These are phyloP conservation scores for Podargus strigoides DNA, from an alignment of 2,797 vertebrate genomes.

Conservation along the genomic window DNA sequence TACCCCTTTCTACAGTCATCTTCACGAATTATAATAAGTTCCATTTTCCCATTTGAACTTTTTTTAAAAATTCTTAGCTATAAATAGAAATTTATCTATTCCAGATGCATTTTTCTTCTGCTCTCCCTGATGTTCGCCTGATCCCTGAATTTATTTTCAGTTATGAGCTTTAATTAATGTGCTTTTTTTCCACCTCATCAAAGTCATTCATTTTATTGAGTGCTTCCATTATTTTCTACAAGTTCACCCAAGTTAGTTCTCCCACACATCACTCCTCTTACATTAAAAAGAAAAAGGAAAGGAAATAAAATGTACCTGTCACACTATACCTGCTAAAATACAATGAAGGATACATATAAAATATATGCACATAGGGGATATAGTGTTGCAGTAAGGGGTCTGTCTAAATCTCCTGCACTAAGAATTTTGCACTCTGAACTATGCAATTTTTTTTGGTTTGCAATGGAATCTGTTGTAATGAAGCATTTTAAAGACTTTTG, in stretches of 20 bases:
- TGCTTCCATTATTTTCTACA: background rate
- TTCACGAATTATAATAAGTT: background rate
- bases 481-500: background rate
- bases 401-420: background rate
- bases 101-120: background rate
- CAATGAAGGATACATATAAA: background rate
- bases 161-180: background rate
- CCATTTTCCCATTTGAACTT: background rate
- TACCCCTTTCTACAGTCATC: background rate
- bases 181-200: background rate
- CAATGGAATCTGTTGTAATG: background rate
- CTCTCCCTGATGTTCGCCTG: background rate
- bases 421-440: background rate
- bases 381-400: background rate
- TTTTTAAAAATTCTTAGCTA: background rate
- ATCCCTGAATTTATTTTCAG: background rate
- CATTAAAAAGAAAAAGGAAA: background rate
- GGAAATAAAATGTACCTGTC: background rate
- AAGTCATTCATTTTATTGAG: background rate
- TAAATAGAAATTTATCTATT: background rate
- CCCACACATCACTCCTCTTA: background rate
- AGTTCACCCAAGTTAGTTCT: background rate
- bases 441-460: background rate
- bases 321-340: background rate
- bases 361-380: background rate